These are phyloP conservation scores for Magallana angulata DNA, from an alignment of 1,140 invertebrate genomes.

Conservation along the genomic window DNA sequence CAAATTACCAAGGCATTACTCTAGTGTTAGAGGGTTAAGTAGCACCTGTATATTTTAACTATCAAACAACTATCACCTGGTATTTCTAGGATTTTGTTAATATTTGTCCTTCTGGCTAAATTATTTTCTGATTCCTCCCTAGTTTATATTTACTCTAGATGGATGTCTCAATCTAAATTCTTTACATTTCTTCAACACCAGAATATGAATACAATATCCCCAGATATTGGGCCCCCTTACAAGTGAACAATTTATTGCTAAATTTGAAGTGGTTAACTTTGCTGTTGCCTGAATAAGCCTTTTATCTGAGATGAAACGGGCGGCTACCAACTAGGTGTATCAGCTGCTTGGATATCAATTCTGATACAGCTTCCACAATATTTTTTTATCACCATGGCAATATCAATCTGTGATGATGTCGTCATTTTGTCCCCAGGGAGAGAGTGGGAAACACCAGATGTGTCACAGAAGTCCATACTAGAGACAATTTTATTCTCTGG, in stretches of 20 bases:
- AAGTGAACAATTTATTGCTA: neutral
- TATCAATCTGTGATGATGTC: slow-evolving; percentile 16
- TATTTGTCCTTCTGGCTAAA: no score
- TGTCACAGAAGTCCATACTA: neutral
- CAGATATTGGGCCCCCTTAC: neutral
- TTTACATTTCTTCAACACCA: neutral
- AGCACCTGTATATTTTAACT: no score
- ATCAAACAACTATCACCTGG: no score
- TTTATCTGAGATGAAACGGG: neutral
- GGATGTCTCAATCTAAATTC: neutral
- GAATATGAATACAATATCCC: neutral
- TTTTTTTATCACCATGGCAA: slow-evolving; percentile 27
- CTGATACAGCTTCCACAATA: slow-evolving; percentile 4
- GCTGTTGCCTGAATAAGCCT: neutral
- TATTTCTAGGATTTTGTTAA: no score
- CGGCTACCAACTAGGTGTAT: neutral
- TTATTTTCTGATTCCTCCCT: no score
- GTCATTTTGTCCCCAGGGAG: neutral
- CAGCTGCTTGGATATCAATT: slow-evolving; percentile 17
- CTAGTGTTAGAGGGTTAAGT: no score
- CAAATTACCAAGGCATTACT: no score
- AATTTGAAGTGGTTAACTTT: neutral
- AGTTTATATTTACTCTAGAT: no score
- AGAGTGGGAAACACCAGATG: neutral
- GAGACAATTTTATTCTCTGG: neutral